These are phyloP conservation scores for Phragmatobia fuliginosa DNA, from an alignment of 2,888 invertebrate genomes.

Conservation along the genomic window DNA sequence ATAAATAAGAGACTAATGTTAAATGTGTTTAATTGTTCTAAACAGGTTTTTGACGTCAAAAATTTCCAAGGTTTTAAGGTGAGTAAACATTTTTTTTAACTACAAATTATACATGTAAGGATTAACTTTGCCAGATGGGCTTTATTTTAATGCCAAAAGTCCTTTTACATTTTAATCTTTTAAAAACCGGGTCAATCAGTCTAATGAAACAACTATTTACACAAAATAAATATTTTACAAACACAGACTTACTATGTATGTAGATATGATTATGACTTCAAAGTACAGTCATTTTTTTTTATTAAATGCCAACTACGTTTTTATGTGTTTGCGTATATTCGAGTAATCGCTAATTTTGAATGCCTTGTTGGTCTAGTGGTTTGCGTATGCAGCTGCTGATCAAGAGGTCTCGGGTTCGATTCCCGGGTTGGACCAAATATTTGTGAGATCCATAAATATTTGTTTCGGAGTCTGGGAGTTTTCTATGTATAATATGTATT, in stretches of 20 bases:
- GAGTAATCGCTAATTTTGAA: conserved; percentile 37
- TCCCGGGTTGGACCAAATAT: no score
- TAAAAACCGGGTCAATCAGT: conserved; percentile 1
- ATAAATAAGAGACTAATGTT: not conserved
- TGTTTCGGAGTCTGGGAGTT: no score
- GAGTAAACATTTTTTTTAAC: no score
- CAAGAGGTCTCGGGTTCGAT: no score
- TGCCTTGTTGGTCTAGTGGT: no score
- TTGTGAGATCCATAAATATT: no score
- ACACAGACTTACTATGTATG: conserved; percentile 23
- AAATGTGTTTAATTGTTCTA: not conserved
- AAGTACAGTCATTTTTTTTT: conserved; percentile 38
- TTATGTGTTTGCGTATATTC: conserved; percentile 41
- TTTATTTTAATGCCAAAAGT: not conserved
- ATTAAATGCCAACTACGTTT: conserved; percentile 37
- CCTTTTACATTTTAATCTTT: not conserved
- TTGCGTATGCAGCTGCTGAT: no score
- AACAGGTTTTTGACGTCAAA: not conserved
- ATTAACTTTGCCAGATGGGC: no score
- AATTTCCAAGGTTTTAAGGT: no score
- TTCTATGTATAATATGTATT: no score
- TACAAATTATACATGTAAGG: no score
- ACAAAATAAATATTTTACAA: conserved; percentile 22
- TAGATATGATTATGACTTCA: conserved; percentile 32
- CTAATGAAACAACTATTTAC: conserved; percentile 14